Percentiles rank a stretch among this genome's conserved stretches.
Evolutionary conservation across 2,113 vertebrate species (phyloP).

Genomic region (Callionymus lyra): DNA sequence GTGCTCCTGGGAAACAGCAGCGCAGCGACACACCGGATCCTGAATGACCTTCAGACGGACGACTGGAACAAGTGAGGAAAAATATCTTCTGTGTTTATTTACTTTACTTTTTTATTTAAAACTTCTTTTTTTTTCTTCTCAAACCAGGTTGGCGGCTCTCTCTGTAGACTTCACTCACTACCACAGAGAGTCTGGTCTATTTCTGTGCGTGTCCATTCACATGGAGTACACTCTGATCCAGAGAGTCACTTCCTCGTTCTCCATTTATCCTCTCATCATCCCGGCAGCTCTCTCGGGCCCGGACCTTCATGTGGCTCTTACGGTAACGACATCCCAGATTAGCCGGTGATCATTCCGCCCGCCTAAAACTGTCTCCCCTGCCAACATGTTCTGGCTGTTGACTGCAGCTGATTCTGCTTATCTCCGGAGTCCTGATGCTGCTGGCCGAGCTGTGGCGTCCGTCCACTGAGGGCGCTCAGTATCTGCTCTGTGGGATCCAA

Average conservation of each 20-base stretch:
- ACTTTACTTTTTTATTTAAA: background rate
- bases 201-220: conserved; percentile 57
- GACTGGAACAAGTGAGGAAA: conserved; percentile 51
- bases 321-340: conserved; percentile 38
- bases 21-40: conserved; percentile 20
- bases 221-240: conserved; percentile 27
- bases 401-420: conserved; percentile 56
- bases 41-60: conserved; percentile 29
- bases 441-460: conserved; percentile 41
- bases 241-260: conserved; percentile 28
- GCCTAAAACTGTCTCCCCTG: background rate
- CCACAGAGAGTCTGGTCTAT: conserved; percentile 58
- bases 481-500: conserved; percentile 28
- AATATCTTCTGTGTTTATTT: background rate
- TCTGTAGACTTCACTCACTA: conserved; percentile 68
- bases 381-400: background rate
- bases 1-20: conserved; percentile 47
- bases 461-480: conserved; percentile 27
- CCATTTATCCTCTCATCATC: conserved; percentile 56
- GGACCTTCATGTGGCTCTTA: conserved; percentile 49
- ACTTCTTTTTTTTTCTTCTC: conserved; percentile 31
- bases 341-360: background rate
- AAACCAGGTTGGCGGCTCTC: too few species aligned
- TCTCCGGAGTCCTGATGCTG: conserved; percentile 54
- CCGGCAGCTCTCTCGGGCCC: conserved; percentile 32